Conservation (phyloP, 2,797 vertebrate species). For the Pseudomugil gertrudae region DNA sequence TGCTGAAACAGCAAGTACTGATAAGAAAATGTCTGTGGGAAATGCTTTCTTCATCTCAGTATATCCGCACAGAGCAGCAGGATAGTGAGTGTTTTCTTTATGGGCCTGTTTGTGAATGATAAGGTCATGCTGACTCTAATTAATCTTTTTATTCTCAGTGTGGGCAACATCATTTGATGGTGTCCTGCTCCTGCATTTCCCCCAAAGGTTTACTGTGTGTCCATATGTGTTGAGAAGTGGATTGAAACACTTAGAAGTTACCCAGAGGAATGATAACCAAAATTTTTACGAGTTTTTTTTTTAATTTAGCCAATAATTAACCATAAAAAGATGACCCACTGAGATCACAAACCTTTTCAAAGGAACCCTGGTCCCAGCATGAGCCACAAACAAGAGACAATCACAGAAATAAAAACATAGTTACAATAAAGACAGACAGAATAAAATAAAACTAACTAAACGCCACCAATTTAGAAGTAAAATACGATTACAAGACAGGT, state of each 20-base stretch:
- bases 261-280: conserved; percentile 19
- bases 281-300: conserved; percentile 19
- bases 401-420: no score
- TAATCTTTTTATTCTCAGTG: conserved; percentile 70
- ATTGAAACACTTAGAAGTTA: conserved; percentile 32
- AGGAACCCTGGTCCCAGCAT: no score
- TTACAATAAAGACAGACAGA: no score
- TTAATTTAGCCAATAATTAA: no score
- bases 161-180: conserved; percentile 51
- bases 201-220: conserved; percentile 60
- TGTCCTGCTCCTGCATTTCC: conserved; percentile 56
- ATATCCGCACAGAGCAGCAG: conserved; percentile 47
- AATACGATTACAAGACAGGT: no score
- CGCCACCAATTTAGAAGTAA: no score
- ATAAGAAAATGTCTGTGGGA: conserved; percentile 65
- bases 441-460: no score
- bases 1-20: conserved; percentile 71
- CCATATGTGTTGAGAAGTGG: conserved; percentile 4
- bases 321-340: no score
- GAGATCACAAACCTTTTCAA: no score
- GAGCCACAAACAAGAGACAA: no score
- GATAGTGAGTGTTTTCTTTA: conserved; percentile 52
- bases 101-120: conserved; percentile 72
- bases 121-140: conserved; percentile 76
- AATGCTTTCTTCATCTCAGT: conserved; percentile 58